Conservation (phyloP, 1,140 invertebrate genomes). For the Drosophila nigrodunni region DNA sequence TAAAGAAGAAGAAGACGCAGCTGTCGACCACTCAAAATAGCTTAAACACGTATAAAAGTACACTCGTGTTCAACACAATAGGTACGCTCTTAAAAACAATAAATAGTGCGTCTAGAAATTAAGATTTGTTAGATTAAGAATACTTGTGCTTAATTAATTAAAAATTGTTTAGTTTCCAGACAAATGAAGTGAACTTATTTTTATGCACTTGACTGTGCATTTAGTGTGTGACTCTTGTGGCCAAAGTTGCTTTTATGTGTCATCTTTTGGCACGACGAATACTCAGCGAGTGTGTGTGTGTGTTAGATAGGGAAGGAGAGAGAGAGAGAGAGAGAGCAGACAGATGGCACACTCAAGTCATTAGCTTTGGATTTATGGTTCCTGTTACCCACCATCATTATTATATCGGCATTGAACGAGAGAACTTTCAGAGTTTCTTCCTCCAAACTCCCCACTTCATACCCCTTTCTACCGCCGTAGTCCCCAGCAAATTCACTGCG, state of each 20-base stretch:
- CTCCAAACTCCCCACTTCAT: not conserved
- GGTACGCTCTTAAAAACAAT: not conserved
- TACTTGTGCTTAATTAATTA: too few species aligned
- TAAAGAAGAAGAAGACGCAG: conserved; percentile 19
- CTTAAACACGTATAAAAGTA: too few species aligned
- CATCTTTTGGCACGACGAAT: conserved; percentile 40
- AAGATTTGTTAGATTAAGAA: too few species aligned
- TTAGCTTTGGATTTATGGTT: conserved; percentile 16
- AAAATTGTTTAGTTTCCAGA: too few species aligned
- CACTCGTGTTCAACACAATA: not conserved
- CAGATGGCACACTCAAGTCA: not conserved
- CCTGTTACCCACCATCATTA: not conserved
- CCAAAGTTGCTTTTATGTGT: conserved; percentile 28
- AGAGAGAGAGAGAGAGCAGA: not conserved
- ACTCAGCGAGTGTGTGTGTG: conserved; percentile 35
- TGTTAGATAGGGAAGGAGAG: not conserved
- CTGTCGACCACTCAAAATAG: conserved; percentile 8
- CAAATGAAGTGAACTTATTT: not conserved
- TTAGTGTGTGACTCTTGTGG: not conserved
- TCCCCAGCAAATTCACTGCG: not conserved
- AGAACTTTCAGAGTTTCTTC: not conserved
- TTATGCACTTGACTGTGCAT: not conserved
- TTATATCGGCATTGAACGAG: not conserved
- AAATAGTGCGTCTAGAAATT: too few species aligned
- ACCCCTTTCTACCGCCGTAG: not conserved